A percentile compares a stretch with the other conserved stretches of the same genome.
phyloP scores from a whole-genome alignment of 2,113 vertebrate species.

The Percopsis transmontana region DNA sequence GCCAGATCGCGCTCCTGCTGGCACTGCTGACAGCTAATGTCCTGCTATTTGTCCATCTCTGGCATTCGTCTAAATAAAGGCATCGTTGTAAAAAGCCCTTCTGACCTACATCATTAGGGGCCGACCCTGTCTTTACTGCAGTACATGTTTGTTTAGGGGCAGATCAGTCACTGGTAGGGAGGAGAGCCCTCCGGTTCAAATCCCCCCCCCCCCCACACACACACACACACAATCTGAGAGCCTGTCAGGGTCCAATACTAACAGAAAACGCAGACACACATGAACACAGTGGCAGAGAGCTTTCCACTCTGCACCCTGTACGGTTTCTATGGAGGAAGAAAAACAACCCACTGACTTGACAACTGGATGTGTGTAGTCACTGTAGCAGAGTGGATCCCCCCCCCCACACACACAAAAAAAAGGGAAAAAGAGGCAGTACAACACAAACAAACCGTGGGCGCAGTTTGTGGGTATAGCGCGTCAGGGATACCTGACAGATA shows the following conservation, averaged over 20 bases:
- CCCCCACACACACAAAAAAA: neutral
- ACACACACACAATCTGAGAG: constrained; percentile 32
- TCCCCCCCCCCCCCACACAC: constrained; percentile 47
- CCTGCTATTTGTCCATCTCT: constrained; percentile 75
- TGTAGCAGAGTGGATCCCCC: constrained; percentile 23
- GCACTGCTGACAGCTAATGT: constrained; percentile 71
- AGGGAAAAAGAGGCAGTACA: neutral
- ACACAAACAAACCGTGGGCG: no score
- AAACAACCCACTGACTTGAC: constrained; percentile 49
- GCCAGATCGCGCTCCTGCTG: constrained; percentile 65
- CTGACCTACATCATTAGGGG: constrained; percentile 69
- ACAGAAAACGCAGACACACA: constrained; percentile 61
- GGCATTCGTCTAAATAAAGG: constrained; percentile 68
- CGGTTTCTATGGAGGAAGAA: constrained; percentile 37
- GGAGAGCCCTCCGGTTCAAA: constrained; percentile 69
- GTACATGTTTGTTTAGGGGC: constrained; percentile 74
- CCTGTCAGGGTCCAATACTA: constrained; percentile 70
- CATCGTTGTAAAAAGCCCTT: constrained; percentile 52
- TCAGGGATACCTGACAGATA: no score
- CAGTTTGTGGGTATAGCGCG: no score
- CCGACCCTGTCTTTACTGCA: constrained; percentile 66
- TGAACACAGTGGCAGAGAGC: constrained; percentile 50
- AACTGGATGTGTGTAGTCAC: constrained; percentile 35
- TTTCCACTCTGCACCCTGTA: constrained; percentile 35
- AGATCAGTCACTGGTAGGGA: constrained; percentile 14